Evolutionary conservation across 2,113 vertebrate genomes (phyloP).

Genomic region (Hiodon alosoides): DNA sequence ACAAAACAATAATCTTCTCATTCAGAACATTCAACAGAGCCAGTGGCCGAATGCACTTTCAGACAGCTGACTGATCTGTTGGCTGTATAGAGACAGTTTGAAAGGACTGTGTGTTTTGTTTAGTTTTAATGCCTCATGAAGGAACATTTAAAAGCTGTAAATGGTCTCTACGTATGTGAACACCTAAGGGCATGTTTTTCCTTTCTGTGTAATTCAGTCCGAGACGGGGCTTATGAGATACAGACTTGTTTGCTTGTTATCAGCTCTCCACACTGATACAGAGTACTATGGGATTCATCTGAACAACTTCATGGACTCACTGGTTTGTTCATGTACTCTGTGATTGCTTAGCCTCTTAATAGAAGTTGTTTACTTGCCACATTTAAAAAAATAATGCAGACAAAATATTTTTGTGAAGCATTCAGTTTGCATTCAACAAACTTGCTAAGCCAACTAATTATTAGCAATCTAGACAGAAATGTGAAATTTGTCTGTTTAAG

Average conservation of each 20-base stretch:
- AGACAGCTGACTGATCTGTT: conserved; percentile 1
- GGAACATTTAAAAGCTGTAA: neutral
- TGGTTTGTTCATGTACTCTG: too few relatives aligned
- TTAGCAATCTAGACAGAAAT: too few relatives aligned
- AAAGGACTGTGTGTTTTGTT: neutral
- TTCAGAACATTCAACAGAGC: neutral
- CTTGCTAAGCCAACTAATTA: too few relatives aligned
- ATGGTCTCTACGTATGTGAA: neutral
- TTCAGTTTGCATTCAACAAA: too few relatives aligned
- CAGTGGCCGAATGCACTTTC: neutral
- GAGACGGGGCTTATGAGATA: neutral
- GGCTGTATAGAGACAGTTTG: neutral
- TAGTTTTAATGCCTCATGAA: neutral
- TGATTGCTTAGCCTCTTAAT: too few relatives aligned
- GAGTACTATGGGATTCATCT: neutral
- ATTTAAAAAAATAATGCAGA: too few relatives aligned
- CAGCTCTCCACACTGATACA: neutral
- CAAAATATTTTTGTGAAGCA: too few relatives aligned
- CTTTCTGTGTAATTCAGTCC: neutral
- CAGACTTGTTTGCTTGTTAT: too few relatives aligned
- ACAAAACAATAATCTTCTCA: too few relatives aligned
- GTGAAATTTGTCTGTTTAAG: too few relatives aligned
- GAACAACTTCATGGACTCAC: neutral
- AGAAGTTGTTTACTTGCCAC: too few relatives aligned
- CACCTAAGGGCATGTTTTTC: conserved; percentile 10